Base-by-base conservation (phyloP, 2,888 invertebrate species). In the Theodoxus fluviatilis region DNA sequence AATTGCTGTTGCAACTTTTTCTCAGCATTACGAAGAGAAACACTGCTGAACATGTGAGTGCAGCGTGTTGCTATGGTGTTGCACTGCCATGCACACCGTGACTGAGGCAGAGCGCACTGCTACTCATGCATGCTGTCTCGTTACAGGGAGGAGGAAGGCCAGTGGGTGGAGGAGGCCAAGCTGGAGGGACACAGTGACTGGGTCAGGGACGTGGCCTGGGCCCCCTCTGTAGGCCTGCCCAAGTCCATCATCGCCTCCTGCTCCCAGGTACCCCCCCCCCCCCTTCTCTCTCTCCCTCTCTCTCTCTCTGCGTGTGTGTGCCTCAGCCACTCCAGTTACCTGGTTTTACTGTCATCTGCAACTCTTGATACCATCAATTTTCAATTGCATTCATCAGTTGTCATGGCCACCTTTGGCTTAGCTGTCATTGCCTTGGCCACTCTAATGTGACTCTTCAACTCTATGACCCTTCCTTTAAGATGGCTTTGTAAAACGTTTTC, bases 201-300 rank as follows among this genome's bases (percentile, higher is more conserved):
- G 98, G 97, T 99, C 18, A 90, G 99, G 74, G 98, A 99, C 88
- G 98, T 99, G 0, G 96, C 98, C 3, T 99, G 99, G 99, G 96
- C 98, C 63, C 9, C 38, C 33, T 37, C n/a, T 38, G 22, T 63
- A 33, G 12, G 22, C 33, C 22, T 63, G 35, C 31, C 33, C 33
- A 38, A 25, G 31, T 40, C 43, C 25, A 28, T 28, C 28, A 25
- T 37, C 25, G 31, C 43, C 65, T 65, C 43, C 25, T 37, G 28
- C 43, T 65, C 65, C 43, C 25, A 15, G 38, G 12, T 40, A 28
- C 25, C 43, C 43, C 65, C 25, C 43, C 9, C 65, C 18, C 18
- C 43, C 65, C 43, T 22, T 28, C 28, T 65, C 40, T 40, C 43
- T 28, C 9, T 22, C 65, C 9, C 6, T 28, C 31, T 63, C 33